Percentiles rank a stretch among this genome's conserved stretches.
These are phyloP conservation scores for Coreius guichenoti DNA, from an alignment of 2,797 vertebrate species.

Conservation along the genomic window DNA sequence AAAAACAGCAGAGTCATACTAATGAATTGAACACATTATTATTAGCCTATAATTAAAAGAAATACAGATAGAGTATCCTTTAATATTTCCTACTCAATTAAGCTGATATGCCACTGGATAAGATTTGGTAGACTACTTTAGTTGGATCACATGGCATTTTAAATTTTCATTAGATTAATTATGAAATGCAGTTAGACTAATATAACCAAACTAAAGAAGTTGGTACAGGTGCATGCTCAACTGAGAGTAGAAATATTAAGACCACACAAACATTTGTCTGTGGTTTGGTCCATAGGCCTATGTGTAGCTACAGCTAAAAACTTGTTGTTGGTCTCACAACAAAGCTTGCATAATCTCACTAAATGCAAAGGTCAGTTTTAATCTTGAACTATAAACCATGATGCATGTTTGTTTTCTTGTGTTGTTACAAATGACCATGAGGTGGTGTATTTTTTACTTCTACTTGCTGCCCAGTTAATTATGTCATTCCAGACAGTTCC, in stretches of 20 bases:
- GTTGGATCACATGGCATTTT: not conserved
- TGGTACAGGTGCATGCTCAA: not conserved
- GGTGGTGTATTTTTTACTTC: slow-evolving; percentile 20
- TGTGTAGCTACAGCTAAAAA: not conserved
- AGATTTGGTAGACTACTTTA: not conserved
- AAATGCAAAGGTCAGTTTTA: not conserved
- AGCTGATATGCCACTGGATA: not conserved
- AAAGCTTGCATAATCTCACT: not conserved
- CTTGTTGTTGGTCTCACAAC: not conserved
- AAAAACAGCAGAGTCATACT: not conserved
- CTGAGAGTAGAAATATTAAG: not conserved
- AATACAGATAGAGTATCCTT: not conserved
- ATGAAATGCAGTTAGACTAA: not conserved
- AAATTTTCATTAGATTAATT: not conserved
- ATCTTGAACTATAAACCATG: not conserved
- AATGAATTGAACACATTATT: not conserved
- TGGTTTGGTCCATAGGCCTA: not conserved
- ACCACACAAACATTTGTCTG: not conserved
- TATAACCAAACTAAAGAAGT: not conserved
- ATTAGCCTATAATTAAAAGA: not conserved
- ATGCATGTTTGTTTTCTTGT: not conserved
- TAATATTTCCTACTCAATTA: not conserved
- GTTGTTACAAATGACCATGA: not conserved
- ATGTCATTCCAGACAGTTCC: not conserved
- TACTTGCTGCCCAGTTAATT: not conserved